A percentile compares a stretch with the other conserved stretches of the same genome.
Evolutionary conservation across 2,113 vertebrate genomes (phyloP).

Genomic region (Nothobranchius kuhntae): DNA sequence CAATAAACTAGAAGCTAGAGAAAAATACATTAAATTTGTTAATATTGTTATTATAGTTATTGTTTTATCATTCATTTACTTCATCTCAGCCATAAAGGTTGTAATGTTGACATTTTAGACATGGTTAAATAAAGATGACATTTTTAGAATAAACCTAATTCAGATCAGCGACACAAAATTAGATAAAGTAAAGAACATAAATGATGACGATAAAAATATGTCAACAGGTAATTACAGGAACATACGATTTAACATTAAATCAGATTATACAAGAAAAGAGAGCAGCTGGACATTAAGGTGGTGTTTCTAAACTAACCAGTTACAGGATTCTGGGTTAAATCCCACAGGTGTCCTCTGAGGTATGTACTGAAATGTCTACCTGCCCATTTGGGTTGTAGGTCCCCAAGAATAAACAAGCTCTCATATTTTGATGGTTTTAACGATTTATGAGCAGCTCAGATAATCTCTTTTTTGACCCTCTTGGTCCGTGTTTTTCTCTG

Average conservation of each 20-base stretch:
- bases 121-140: too few relatives aligned
- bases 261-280: background rate
- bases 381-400: constrained; percentile 5
- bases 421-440: constrained; percentile 1
- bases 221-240: too few relatives aligned
- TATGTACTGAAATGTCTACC: background rate
- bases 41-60: too few relatives aligned
- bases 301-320: background rate
- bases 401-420: background rate
- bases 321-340: background rate
- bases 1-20: constrained; percentile 45
- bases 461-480: constrained; percentile 37
- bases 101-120: too few relatives aligned
- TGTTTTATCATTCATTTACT: too few relatives aligned
- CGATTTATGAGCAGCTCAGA: constrained; percentile 4
- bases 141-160: too few relatives aligned
- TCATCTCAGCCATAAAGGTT: too few relatives aligned
- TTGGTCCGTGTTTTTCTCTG: constrained; percentile 21
- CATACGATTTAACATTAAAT: too few relatives aligned
- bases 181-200: too few relatives aligned
- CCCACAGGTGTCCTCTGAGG: background rate
- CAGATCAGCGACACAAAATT: too few relatives aligned
- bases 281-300: background rate
- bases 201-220: too few relatives aligned
- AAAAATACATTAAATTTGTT: too few relatives aligned